Conservation (phyloP, 2,113 vertebrate genomes). For the Platysternon megacephalum region DNA sequence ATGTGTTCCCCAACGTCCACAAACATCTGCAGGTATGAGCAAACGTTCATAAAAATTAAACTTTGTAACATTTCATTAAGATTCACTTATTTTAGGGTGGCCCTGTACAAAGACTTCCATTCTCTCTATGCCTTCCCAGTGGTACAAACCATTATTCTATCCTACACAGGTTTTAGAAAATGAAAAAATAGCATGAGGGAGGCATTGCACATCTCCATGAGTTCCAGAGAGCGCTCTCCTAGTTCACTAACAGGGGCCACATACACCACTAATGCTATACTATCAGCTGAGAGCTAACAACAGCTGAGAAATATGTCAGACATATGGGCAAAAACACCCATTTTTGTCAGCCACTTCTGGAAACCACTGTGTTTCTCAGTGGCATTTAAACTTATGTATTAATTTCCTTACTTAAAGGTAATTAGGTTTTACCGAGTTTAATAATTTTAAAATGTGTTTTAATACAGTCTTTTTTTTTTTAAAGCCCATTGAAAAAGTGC, state of each 20-base stretch:
- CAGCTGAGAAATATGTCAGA: not conserved
- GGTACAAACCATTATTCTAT: not conserved
- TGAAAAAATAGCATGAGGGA: conserved; percentile 26
- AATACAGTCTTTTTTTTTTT: not conserved
- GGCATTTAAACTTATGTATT: not conserved
- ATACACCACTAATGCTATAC: not conserved
- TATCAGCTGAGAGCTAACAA: not conserved
- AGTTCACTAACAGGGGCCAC: not conserved
- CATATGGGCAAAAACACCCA: rapidly evolving
- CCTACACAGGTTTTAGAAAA: not conserved
- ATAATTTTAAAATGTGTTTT: not conserved
- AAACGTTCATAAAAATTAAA: conserved; percentile 12
- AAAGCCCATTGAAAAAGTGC: not conserved
- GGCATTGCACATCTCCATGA: conserved; percentile 2
- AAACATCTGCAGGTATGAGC: not conserved
- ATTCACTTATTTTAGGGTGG: not conserved
- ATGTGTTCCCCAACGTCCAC: not conserved
- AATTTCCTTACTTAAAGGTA: not conserved
- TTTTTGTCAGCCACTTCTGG: not conserved
- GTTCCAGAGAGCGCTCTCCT: conserved; percentile 41
- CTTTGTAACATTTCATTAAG: not conserved
- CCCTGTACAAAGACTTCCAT: not conserved
- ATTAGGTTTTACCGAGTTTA: not conserved
- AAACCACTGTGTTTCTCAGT: not conserved
- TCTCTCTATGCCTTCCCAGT: not conserved